Evolutionary conservation across 2,888 invertebrate species (phyloP).

Genomic region (Thumatha senex): DNA sequence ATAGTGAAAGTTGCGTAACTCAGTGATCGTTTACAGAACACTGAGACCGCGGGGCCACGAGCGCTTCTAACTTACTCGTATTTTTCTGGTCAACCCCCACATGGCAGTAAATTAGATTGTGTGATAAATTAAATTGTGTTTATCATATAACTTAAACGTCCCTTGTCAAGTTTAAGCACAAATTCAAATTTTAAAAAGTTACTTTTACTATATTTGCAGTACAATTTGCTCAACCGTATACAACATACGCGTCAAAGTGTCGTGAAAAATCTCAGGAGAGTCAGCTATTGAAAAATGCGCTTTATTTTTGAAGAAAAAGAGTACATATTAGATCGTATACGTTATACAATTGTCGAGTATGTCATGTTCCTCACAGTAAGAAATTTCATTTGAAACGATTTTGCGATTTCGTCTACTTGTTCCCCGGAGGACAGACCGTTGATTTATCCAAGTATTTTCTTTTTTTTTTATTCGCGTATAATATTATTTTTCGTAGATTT

Average conservation of each 20-base stretch:
- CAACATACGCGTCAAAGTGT: constrained; percentile 66
- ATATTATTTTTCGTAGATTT: constrained; percentile 25
- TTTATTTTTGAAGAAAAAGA: constrained; percentile 12
- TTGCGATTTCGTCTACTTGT: constrained; percentile 66
- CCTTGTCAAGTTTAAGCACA: neutral
- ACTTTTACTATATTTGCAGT: constrained; percentile 61
- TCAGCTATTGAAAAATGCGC: constrained; percentile 19
- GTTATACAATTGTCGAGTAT: constrained; percentile 49
- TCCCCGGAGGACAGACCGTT: constrained; percentile 62
- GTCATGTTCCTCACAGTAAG: constrained; percentile 66
- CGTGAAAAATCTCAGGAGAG: constrained; percentile 33
- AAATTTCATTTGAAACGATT: constrained; percentile 81
- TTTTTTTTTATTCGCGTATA: constrained; percentile 45
- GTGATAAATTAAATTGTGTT: too few relatives aligned
- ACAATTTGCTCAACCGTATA: constrained; percentile 71
- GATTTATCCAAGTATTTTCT: constrained; percentile 68
- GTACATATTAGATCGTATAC: constrained; percentile 24
- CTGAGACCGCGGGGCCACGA: too few relatives aligned
- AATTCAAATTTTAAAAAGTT: constrained; percentile 20
- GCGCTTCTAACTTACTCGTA: too few relatives aligned
- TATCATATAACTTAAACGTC: too few relatives aligned
- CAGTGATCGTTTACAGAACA: too few relatives aligned
- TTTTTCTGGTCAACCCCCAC: neutral
- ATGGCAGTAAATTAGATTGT: too few relatives aligned
- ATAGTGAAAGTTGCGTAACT: too few relatives aligned